Base-by-base conservation (phyloP, 2,888 invertebrate genomes). In the Polydrusus pterygomalis region DNA sequence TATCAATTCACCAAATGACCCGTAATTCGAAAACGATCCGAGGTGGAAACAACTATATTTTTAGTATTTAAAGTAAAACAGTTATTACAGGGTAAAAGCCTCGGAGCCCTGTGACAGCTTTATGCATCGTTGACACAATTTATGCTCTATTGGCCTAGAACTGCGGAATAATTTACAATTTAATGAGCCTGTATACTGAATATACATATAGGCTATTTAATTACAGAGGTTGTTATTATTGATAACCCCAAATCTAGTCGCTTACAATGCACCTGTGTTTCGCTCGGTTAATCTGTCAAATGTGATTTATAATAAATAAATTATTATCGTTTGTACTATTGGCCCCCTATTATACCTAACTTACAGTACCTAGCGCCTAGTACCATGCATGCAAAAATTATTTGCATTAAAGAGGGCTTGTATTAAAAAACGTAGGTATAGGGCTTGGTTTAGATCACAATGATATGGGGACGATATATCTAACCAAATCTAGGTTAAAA, bases 71-170 rank as follows among this genome's bases (percentile, higher is more conserved):
- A 77, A 45, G 60, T 73, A 69, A 70, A 77, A 70, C 54, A 74
- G 70, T 77, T 70, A 77, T 58, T 69, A 77, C 20, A 17, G 51
- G 72, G 45, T 65, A 73, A 63, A 72, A 68, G 68, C 72, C 64
- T 18, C 64, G 47, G 56, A 56, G 78, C 78, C 75, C 78, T 77
- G 79, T 80, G 81, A 81, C 81, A 81, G 79, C 74, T 81, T 81
- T 70, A 80, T 77, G 81, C 80, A 79, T 72, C 73, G 77, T 69
- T 75, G 80, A 47, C 74, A 75, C 69, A 78, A 70, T 80, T 81
- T 76, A 80, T 79, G 81, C 81, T 82, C 80, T 77, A 79, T 51
- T 77, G 81, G 74, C 77, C 79, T 80, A 80, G 79, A 82, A 82
- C 81, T 76, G 77, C 74, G 74, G 79, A 79, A 77, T 77, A 78